A percentile compares a stretch with the other conserved stretches of the same genome.
Conservation (phyloP, 2,888 invertebrate species). For the Zele albiditarsus region DNA sequence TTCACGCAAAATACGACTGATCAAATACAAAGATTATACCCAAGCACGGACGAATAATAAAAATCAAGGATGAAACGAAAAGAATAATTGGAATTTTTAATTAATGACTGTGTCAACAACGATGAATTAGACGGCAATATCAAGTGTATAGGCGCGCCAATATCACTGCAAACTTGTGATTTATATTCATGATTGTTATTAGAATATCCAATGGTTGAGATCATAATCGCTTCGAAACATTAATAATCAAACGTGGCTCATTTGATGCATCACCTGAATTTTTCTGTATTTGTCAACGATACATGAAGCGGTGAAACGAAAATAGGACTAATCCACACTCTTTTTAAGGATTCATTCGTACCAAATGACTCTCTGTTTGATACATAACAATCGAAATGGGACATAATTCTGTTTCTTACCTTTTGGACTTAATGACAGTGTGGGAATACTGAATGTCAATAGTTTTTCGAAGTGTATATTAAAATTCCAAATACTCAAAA, state of each 20-base stretch:
- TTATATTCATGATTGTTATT: constrained; percentile 59
- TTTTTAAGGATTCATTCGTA: too few species aligned
- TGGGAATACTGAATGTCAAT: too few species aligned
- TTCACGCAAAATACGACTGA: constrained; percentile 43
- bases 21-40: constrained; percentile 30
- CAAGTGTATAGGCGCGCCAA: constrained; percentile 63
- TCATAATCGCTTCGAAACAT: neutral
- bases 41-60: neutral
- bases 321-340: too few species aligned
- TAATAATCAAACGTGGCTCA: neutral
- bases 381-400: too few species aligned
- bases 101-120: constrained; percentile 24
- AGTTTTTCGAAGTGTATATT: too few species aligned
- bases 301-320: neutral
- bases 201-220: neutral
- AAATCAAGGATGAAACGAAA: neutral
- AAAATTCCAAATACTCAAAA: too few species aligned
- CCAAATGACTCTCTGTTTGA: too few species aligned
- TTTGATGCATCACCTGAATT: neutral
- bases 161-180: constrained; percentile 67
- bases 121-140: constrained; percentile 41
- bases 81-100: constrained; percentile 34
- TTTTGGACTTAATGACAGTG: too few species aligned
- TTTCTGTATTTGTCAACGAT: neutral
- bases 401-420: too few species aligned